Conservation (phyloP, 2,888 invertebrate genomes). For the Tachystola acroxantha region DNA sequence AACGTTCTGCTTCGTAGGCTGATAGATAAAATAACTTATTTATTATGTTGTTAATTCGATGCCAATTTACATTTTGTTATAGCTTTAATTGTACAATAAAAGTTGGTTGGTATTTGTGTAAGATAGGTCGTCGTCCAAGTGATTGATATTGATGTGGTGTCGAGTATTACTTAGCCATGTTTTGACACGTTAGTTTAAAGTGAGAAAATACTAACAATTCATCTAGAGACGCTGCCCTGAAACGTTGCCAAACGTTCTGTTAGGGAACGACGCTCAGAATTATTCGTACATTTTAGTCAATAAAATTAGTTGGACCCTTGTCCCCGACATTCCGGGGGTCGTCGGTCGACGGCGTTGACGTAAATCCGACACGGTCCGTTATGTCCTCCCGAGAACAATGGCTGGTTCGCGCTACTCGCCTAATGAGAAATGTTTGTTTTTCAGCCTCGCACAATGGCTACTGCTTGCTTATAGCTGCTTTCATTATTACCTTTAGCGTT, state of each 20-base stretch:
- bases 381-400: slow-evolving; percentile 70
- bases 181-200: no score
- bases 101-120: no score
- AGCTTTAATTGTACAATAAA: no score
- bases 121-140: no score
- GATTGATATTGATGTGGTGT: no score
- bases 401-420: slow-evolving; percentile 61
- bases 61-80: no score
- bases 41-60: slow-evolving; percentile 16
- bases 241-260: no score
- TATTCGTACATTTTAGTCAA: no score
- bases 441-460: slow-evolving; percentile 61
- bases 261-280: no score
- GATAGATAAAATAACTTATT: slow-evolving; percentile 23
- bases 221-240: no score
- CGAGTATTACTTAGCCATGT: no score
- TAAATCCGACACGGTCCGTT: slow-evolving; percentile 71
- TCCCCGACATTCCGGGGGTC: slow-evolving; percentile 25
- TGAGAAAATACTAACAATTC: no score
- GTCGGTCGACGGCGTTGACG: slow-evolving; percentile 39
- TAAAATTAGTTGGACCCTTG: neutral
- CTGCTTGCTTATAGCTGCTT: slow-evolving; percentile 55
- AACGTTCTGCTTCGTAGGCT: slow-evolving; percentile 24
- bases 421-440: slow-evolving; percentile 76
- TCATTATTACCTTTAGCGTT: slow-evolving; percentile 47